These are phyloP conservation scores for Macheiramphus alcinus DNA, from an alignment of 2,113 vertebrate genomes.

Conservation along the genomic window DNA sequence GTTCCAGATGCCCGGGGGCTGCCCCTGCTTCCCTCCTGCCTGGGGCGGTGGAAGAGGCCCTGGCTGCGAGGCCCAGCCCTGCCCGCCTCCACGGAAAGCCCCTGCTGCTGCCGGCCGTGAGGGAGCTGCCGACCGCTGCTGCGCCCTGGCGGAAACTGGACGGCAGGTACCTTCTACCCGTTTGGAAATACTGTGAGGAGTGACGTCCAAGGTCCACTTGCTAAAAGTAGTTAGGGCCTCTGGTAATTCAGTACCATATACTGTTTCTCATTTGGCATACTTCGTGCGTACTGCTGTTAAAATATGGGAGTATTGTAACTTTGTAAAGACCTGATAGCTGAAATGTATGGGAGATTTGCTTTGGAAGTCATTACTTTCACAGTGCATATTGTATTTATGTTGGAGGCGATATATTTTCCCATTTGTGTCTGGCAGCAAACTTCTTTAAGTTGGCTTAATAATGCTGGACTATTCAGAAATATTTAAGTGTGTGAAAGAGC, in stretches of 20 bases:
- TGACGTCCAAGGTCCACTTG: neutral
- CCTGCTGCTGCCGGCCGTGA: rapidly evolving
- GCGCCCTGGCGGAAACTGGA: neutral
- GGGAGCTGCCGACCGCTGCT: rapidly evolving
- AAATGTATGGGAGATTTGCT: neutral
- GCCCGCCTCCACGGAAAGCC: rapidly evolving
- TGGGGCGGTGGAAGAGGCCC: neutral
- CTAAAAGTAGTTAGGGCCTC: neutral
- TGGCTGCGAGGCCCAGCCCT: too few relatives aligned
- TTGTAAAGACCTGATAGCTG: neutral
- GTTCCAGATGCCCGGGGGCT: too few relatives aligned
- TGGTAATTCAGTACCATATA: rapidly evolving
- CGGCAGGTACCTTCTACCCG: too few relatives aligned
- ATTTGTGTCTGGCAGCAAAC: neutral
- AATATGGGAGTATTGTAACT: neutral
- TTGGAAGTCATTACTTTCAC: neutral
- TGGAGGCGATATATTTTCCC: neutral
- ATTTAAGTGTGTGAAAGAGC: neutral
- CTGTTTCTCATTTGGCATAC: neutral
- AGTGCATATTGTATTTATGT: neutral
- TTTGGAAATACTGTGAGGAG: neutral
- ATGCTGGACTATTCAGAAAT: neutral
- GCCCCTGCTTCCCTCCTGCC: too few relatives aligned
- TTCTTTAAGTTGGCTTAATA: neutral
- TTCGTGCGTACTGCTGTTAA: neutral